Percentiles rank a stretch among this genome's conserved stretches.
These are phyloP conservation scores for Strigops habroptila DNA, from an alignment of 2,113 vertebrate genomes.

Conservation along the genomic window DNA sequence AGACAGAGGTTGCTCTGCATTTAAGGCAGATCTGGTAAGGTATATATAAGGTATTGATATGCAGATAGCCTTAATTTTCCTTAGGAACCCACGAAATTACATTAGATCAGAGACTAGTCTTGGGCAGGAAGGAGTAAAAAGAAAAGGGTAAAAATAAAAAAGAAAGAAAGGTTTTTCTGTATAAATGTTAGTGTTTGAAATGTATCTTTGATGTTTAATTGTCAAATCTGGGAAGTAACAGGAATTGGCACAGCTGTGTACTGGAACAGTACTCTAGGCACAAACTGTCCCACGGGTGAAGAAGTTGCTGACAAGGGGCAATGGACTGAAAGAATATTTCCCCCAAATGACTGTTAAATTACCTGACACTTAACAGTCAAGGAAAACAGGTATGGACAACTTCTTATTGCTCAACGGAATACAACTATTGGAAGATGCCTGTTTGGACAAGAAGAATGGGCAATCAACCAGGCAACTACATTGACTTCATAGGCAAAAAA, in stretches of 20 bases:
- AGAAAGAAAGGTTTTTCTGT: not conserved
- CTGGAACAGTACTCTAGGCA: not conserved
- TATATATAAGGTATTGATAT: not conserved
- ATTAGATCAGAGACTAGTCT: not conserved
- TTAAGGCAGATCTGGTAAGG: not conserved
- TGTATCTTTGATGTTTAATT: not conserved
- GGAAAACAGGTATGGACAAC: constrained; percentile 5
- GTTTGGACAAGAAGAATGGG: not conserved
- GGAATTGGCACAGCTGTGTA: not conserved
- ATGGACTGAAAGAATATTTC: not conserved
- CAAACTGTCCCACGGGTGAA: not conserved
- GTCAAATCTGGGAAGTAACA: not conserved
- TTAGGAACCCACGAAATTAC: not conserved
- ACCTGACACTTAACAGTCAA: not conserved
- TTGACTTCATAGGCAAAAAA: not conserved
- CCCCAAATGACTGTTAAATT: not conserved
- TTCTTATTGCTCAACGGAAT: not conserved
- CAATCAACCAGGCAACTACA: not conserved
- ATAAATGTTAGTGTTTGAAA: not conserved
- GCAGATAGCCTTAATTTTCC: not conserved
- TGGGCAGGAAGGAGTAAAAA: not conserved
- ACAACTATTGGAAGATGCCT: not conserved
- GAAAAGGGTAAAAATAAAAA: too few relatives aligned
- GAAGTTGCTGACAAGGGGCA: not conserved
- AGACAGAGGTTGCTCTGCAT: not conserved